Evolutionary conservation across 2,888 invertebrate species (phyloP), one percentile per base, ranked within the genome.

Genomic region (Antitype chi): DNA sequence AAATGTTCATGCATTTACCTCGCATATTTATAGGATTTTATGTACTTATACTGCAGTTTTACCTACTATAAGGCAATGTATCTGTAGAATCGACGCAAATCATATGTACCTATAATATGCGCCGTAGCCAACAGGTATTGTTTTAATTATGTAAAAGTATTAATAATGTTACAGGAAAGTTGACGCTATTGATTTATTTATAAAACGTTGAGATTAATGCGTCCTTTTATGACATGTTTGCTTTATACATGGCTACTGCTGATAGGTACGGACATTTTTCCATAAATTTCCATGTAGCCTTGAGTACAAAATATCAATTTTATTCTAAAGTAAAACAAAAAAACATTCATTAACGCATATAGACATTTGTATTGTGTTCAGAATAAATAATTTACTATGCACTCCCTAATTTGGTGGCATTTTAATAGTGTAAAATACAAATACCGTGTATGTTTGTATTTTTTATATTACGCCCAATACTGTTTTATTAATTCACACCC

Each of bases 91-190:
- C 70, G 70, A 70, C 60, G 52, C 52, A 69, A 82, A 77, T 78
- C 28, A 66, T 59, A 13, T 17, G 17, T 53, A n/a, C n/a, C n/a
- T n/a, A n/a, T 11, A 20, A 53, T 55, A 25, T 53, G 78, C 28
- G 59, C 28, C 53, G 28, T 52, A 38, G 52, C 43, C 25, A 79
- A 62, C 62, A 68, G n/a, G 57, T 32, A 73, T 59, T 79, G 25
- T 73, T 63, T 55, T 59, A 59, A 77, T 76, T 67, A 67, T 52
- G 59, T 55, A 70, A 70, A 55, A 43, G 52, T 81, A 76, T 72
- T 47, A 53, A 76, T 70, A 70, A 70, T 63, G 52, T 73, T 68
- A 74, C 85, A 85, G 85, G 85, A 82, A 68, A 85, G 43, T 69
- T 59, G 28, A 62, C 53, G 28, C 55, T 64, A 15, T 60, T 77